Evolutionary conservation across 2,113 vertebrate genomes (phyloP), one percentile per base, ranked within the genome.

Genomic region (Microtus richardsoni): DNA sequence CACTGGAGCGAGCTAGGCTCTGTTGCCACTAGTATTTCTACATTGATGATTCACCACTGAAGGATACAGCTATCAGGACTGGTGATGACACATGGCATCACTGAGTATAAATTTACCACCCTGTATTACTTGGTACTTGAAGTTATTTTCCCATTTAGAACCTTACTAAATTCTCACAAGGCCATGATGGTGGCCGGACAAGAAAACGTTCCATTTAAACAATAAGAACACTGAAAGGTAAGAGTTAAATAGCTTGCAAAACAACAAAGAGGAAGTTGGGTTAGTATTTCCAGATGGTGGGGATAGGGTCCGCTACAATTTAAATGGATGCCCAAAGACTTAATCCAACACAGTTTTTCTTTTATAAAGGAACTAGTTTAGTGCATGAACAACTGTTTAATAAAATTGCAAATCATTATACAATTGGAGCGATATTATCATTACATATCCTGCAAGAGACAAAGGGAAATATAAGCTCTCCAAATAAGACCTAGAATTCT

Each of bases 81-180:
- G 60, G 79, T 30, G 52, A 54, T 54, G 54, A 86, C 33, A 93
- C 13, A 93, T 68, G 88, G 73, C 78, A 90, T 91, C 39, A 91
- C n/a, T 71, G 22, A 79, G 33, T 79, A 96, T 30, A 94, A 66
- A 89, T 64, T 91, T 92, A 91, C 44, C 39, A 95, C 33, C 87
- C 95, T 85, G 41, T 10, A 79, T 60, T 80, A 95, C 30, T 95
- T 62, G 60, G 91, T 41, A 96, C 93, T 88, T 93, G 39, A 91
- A 90, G 93, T 88, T 90, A 90, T 97, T 95, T 96, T 96, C 79
- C 93, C 9, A 91, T 52, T 88, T 24, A 93, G 90, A 82, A 93
- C 39, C 13, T 95, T 49, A 92, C 39, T 85, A 93, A 86, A 82
- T 92, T 33, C 88, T 94, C 70, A 95, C 85, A 94, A 94, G n/a